phyloP scores from a whole-genome alignment of 2,113 vertebrate species.

The Nicator chloris region DNA sequence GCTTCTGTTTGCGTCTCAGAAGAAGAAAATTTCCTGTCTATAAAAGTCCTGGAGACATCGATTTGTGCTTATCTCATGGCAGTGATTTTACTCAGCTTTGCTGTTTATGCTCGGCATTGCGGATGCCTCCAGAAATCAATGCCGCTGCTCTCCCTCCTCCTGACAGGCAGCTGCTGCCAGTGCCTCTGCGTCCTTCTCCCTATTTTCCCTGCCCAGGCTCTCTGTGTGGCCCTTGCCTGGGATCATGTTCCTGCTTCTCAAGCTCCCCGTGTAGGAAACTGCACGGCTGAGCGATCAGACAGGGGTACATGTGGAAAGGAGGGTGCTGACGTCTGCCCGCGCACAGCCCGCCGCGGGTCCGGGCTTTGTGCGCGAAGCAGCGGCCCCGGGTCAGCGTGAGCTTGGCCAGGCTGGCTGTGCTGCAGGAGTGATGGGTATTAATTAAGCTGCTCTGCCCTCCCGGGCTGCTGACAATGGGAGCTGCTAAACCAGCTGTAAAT shows the following conservation, averaged over 20 bases:
- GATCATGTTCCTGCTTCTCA: fast-evolving
- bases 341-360: fast-evolving
- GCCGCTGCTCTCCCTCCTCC: background rate
- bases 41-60: background rate
- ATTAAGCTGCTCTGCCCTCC: background rate
- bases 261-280: background rate
- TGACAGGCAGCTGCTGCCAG: background rate
- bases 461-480: background rate
- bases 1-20: background rate
- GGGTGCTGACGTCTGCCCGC: constrained; percentile 5
- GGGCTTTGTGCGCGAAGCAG: background rate
- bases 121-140: background rate
- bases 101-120: background rate
- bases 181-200: background rate
- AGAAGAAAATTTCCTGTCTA: background rate
- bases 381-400: background rate
- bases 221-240: background rate
- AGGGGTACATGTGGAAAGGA: background rate
- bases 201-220: background rate
- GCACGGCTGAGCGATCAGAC: background rate
- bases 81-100: background rate
- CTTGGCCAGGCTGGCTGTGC: background rate
- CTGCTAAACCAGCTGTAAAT: background rate
- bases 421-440: background rate
- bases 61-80: background rate